Base-by-base conservation (phyloP, 2,888 invertebrate genomes). In the Heliconius sara region DNA sequence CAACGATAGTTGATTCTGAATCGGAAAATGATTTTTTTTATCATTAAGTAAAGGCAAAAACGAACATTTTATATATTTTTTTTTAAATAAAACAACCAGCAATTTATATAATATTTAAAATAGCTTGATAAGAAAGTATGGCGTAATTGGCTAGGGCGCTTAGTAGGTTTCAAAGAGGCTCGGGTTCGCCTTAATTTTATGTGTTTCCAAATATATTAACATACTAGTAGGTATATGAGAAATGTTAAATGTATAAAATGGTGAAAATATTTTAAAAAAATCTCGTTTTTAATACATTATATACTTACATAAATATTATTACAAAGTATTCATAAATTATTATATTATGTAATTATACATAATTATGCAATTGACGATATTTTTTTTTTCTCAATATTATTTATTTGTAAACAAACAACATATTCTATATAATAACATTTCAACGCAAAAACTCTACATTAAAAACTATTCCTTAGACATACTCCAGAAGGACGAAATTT, bases 361-460 rank as follows among this genome's bases (percentile, higher is more conserved):
- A 63, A 63, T 63, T 63, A 27, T 13, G 63, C 25, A 22, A 57
- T 57, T 72, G 34, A 30, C 57, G 22, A 25, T 10, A 47, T 47
- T 4, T 19, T 30, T 19, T 19, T 30, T 52, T 68, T n/a, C 63
- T n/a, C 7, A n/a, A 10, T 68, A n/a, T 19, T 68, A 68, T 68
- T n/a, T 68, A 68, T 43, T 68, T 74, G 76, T 87, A 89, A 83
- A 83, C 85, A 86, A 90, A 90, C 89, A 90, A 91, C 13, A n/a
- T 73, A 73, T 57, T 68, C 68, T n/a, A n/a, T n/a, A 13, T 34
- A 30, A 60, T 34, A 68, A 71, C 19, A 72, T 25, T 13, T 2
- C 47, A 52, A 39, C 39, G 39, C 22, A n/a, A 67, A 43, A 73
- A 1, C 34, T 34, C 3, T 6, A 34, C 34, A n/a, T n/a, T 9